Evolutionary conservation across 64 coral and sea anemone species (phyloP), one percentile per base, ranked within the genome.

Genomic region (Montipora efflorescens): DNA sequence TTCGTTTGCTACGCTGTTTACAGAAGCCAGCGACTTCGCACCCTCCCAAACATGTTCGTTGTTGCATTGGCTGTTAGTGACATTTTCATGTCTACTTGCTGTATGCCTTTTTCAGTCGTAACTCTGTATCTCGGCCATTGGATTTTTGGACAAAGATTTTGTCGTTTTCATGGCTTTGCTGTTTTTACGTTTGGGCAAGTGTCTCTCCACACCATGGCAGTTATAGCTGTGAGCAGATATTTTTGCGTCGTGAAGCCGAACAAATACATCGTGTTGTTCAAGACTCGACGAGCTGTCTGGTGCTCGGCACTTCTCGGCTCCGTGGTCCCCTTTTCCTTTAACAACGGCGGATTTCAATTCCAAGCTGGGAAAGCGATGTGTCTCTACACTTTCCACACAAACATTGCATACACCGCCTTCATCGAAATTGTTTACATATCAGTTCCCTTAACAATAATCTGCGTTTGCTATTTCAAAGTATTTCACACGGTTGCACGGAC

Each of bases 311-410:
- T 92, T 1, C 3, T 92, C 12, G 70, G 89, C 20, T 92, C 94
- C 2, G 78, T 92, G 15, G 90, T 90, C 1, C 90, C 94, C 3
- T 80, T 92, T 58, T 80, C 88, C 45, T 81, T 95, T 47, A 22
- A 66, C 28, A 78, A 73, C 18, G 83, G 90, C 14, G 78, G 89
- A 1, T 95, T 80, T 68, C 57, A 90, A 5, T 92, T 95, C 36
- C 94, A 95, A 70, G 90, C 94, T 20, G 94, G 89, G 21, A 95
- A 95, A 91, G 94, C 90, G 23, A 44, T 92, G 71, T 95, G 94
- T 28, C 50, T 95, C 13, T 95, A 95, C 80, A 74, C 82, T 4
- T 95, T 95, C 11, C 76, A 91, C 57, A 82, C 61, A 10, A 82
- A 91, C 36, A 48, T 74, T 18, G 53, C 20, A 1, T 91, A 82